These are phyloP conservation scores for Augochlora pura DNA, from an alignment of 1,140 invertebrate species.

Conservation along the genomic window DNA sequence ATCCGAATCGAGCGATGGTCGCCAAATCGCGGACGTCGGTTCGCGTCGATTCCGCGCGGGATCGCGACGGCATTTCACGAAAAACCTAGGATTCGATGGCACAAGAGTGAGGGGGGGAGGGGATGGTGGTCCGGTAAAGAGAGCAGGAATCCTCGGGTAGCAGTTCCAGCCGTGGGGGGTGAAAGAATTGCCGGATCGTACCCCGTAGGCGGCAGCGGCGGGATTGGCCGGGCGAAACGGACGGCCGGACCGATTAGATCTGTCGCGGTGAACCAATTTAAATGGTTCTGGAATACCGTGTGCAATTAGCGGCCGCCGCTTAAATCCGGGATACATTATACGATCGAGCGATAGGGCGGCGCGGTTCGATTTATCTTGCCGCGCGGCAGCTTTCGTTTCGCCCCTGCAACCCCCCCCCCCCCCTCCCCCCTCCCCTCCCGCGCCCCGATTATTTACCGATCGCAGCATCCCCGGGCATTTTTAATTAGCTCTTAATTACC, in stretches of 20 bases:
- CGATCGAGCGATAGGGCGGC: conserved; percentile 31
- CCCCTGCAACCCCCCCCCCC: no score
- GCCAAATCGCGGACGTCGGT: no score
- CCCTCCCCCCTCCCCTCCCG: no score
- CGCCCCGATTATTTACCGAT: conserved; percentile 37
- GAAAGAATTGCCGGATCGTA: conserved; percentile 30
- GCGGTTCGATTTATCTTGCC: conserved; percentile 45
- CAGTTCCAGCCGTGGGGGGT: neutral
- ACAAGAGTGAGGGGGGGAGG: neutral
- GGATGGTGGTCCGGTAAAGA: neutral
- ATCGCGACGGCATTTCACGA: neutral
- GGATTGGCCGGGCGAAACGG: conserved; percentile 12
- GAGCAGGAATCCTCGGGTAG: neutral
- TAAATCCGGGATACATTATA: conserved; percentile 51
- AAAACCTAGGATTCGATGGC: conserved; percentile 1
- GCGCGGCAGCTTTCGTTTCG: conserved; percentile 6
- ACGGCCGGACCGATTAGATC: conserved; percentile 54
- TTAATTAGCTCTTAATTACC: conserved; percentile 48
- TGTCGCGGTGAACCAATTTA: conserved; percentile 58
- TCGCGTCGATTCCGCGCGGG: no score
- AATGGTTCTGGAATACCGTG: conserved; percentile 46
- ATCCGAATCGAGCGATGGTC: no score
- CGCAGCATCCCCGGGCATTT: conserved; percentile 4
- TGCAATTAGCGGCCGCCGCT: conserved; percentile 48
- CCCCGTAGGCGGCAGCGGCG: neutral